These are phyloP conservation scores for Crenuchus spilurus DNA, from an alignment of 2,797 vertebrate species.

Conservation along the genomic window DNA sequence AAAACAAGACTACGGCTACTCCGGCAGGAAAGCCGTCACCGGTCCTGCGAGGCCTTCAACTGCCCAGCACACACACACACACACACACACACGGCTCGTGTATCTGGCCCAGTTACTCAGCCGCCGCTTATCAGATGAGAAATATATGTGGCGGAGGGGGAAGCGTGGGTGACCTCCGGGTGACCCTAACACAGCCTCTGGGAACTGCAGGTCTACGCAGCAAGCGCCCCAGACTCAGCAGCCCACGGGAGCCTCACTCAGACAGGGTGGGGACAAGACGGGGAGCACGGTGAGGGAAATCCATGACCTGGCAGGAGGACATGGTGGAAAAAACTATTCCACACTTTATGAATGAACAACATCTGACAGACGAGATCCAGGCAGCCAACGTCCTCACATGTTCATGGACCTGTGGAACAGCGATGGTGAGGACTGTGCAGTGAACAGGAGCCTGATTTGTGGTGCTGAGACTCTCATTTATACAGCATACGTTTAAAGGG, in stretches of 20 bases:
- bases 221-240: constrained; percentile 26
- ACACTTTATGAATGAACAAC: constrained; percentile 3
- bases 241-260: constrained; percentile 33
- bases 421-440: too few species aligned
- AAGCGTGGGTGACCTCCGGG: constrained; percentile 36
- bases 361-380: not conserved
- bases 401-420: too few species aligned
- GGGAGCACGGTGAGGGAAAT: constrained; percentile 26
- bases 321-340: not conserved
- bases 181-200: constrained; percentile 27
- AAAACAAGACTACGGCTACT: constrained; percentile 11
- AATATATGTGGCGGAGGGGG: constrained; percentile 39
- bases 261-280: not conserved
- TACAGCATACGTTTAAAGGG: too few species aligned
- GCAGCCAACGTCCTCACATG: too few species aligned
- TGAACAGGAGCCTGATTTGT: too few species aligned
- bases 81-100: constrained; percentile 26
- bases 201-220: constrained; percentile 28
- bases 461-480: too few species aligned
- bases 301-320: constrained; percentile 33
- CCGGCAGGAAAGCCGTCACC: constrained; percentile 1
- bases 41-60: constrained; percentile 16
- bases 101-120: constrained; percentile 42
- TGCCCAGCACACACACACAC: constrained; percentile 8
- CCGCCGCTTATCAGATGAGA: constrained; percentile 52